phyloP scores from a whole-genome alignment of 2,113 vertebrate species.

The Cavia aperea region DNA sequence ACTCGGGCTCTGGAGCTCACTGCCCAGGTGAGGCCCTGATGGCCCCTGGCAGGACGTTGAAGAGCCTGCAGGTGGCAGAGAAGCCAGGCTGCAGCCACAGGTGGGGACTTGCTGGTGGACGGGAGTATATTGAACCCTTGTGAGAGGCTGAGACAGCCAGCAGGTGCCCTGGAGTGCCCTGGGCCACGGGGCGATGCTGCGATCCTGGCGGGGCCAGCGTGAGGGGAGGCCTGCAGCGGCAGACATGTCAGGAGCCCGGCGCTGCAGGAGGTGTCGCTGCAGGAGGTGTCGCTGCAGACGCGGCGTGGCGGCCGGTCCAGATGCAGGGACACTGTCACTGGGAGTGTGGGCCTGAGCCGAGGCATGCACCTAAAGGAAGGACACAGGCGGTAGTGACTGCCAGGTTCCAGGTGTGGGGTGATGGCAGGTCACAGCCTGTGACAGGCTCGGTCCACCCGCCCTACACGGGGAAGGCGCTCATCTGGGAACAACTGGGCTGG shows the following conservation, averaged over 20 bases:
- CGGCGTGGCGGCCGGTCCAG: not conserved
- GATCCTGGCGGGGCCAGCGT: not conserved
- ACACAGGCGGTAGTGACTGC: not conserved
- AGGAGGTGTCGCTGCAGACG: not conserved
- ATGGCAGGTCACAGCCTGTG: not conserved
- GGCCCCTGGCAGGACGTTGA: not conserved
- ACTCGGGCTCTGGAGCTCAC: not conserved
- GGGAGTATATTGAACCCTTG: not conserved
- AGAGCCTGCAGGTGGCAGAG: not conserved
- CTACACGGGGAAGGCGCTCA: too few relatives aligned
- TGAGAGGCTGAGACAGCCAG: not conserved
- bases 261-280: not conserved
- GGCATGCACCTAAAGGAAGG: not conserved
- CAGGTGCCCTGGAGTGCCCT: not conserved
- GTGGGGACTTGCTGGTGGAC: not conserved
- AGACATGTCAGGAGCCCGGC: not conserved
- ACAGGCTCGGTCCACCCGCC: not conserved
- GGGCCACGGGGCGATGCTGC: not conserved
- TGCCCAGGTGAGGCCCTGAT: not conserved
- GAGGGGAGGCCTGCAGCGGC: not conserved
- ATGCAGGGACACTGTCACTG: not conserved
- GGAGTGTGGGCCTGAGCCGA: not conserved
- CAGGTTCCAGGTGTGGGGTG: not conserved
- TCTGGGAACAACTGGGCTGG: not conserved
- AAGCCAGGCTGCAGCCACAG: not conserved